phyloP scores from a whole-genome alignment of 2,113 vertebrate genomes.

The Meriones unguiculatus region DNA sequence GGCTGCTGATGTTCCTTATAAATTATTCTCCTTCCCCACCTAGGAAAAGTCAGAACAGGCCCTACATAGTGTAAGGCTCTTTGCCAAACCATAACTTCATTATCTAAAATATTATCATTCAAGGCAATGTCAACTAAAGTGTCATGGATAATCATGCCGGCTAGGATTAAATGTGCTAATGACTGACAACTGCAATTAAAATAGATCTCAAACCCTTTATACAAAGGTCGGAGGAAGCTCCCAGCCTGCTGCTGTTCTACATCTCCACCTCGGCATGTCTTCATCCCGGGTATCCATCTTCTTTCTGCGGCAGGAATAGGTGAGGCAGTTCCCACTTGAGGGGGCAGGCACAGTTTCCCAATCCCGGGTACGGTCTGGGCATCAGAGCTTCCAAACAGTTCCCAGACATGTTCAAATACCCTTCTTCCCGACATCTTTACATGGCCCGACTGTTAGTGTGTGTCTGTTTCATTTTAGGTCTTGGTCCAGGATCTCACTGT shows the following conservation, averaged over 20 bases:
- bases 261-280: not conserved
- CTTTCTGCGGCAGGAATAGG: not conserved
- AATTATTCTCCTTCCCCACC: not conserved
- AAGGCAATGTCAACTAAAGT: not conserved
- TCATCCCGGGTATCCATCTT: not conserved
- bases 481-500: not conserved
- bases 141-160: not conserved
- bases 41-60: not conserved
- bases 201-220: not conserved
- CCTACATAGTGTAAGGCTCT: not conserved
- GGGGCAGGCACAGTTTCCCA: not conserved
- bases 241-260: not conserved
- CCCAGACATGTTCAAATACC: not conserved
- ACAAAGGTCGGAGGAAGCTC: not conserved
- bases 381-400: not conserved
- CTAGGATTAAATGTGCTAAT: not conserved
- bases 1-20: not conserved
- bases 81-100: not conserved
- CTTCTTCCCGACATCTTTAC: not conserved
- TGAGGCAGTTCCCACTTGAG: not conserved
- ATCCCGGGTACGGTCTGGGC: not conserved
- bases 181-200: not conserved
- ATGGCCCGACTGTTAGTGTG: not conserved
- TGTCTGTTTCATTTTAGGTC: not conserved
- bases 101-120: not conserved